These are phyloP conservation scores for Agrotis ipsilon DNA, from an alignment of 2,888 invertebrate species.

Conservation along the genomic window DNA sequence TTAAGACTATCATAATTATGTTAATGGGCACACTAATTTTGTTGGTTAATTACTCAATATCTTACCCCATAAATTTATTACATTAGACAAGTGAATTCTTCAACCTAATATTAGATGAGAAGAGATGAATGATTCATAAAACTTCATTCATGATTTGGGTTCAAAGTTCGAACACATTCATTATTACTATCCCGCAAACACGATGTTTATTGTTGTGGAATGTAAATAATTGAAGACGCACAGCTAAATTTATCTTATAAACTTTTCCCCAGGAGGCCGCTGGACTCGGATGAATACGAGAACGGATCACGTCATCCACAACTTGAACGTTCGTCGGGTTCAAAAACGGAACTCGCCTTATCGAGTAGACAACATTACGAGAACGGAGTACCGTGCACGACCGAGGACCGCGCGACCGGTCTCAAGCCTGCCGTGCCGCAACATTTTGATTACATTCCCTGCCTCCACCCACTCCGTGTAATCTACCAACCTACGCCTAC, in stretches of 20 bases:
- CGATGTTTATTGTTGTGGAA: conserved; percentile 38
- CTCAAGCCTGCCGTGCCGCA: conserved; percentile 64
- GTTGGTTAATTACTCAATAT: background rate
- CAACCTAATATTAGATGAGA: background rate
- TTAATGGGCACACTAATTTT: background rate
- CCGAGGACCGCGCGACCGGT: conserved; percentile 63
- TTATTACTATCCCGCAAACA: conserved; percentile 3
- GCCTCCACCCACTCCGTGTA: conserved; percentile 79
- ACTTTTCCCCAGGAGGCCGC: conserved; percentile 22
- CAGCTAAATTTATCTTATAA: conserved; percentile 31
- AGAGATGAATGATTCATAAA: conserved; percentile 14
- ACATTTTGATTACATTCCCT: conserved; percentile 77
- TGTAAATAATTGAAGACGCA: conserved; percentile 40
- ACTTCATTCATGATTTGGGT: conserved; percentile 41
- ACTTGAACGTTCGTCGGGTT: conserved; percentile 26
- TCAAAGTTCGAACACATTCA: conserved; percentile 49
- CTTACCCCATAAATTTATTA: too few relatives aligned
- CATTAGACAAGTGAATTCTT: background rate
- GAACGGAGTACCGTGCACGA: conserved; percentile 36
- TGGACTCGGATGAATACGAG: background rate
- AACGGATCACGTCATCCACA: conserved; percentile 27
- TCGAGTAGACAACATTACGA: conserved; percentile 50
- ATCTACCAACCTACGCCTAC: conserved; percentile 59
- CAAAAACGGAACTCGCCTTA: conserved; percentile 47
- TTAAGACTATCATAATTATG: background rate